phyloP scores from a whole-genome alignment of 2,113 vertebrate species.

The Mobula birostris region DNA sequence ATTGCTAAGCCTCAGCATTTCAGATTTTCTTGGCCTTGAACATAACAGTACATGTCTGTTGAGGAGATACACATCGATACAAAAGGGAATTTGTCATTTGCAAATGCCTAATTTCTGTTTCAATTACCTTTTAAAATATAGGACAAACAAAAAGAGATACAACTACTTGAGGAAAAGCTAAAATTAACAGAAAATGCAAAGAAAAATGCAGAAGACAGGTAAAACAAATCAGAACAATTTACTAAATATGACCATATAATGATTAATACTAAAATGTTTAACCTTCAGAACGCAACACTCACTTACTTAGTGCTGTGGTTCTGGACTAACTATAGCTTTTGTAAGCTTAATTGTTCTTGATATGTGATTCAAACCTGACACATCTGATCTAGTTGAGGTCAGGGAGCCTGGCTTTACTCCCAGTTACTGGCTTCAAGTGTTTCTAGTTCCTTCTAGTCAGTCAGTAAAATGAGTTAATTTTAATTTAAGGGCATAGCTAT shows the following conservation, averaged over 20 bases:
- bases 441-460: too few relatives aligned
- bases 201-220: constrained; percentile 27
- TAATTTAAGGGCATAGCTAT: too few relatives aligned
- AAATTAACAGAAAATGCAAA: constrained; percentile 6
- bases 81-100: not conserved
- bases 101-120: not conserved
- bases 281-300: not conserved
- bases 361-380: too few relatives aligned
- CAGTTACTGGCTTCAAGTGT: too few relatives aligned
- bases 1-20: not conserved
- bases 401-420: too few relatives aligned
- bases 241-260: too few relatives aligned
- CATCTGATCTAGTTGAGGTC: too few relatives aligned
- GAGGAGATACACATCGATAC: not conserved
- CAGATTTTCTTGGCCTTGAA: not conserved
- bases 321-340: too few relatives aligned
- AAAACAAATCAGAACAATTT: not conserved
- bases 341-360: too few relatives aligned
- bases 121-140: not conserved
- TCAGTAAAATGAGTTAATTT: too few relatives aligned
- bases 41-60: not conserved
- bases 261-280: not conserved
- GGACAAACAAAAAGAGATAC: constrained; percentile 21
- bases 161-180: constrained; percentile 16
- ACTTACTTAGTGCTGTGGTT: not conserved